Base-by-base conservation (phyloP, 2,888 invertebrate genomes). In the Brachypterus glaber region DNA sequence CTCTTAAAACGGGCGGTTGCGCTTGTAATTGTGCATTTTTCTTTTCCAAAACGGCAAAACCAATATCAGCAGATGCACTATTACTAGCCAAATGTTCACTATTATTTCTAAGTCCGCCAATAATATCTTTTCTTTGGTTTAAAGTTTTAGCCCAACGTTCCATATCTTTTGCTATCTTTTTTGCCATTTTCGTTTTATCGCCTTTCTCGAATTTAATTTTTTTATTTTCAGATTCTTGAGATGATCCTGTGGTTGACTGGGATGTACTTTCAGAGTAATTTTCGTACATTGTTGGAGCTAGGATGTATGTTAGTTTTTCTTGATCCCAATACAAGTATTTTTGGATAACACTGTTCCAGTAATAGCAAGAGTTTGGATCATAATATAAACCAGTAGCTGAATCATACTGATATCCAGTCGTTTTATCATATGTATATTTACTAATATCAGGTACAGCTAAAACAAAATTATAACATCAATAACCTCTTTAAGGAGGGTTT, bases 251-350 rank as follows among this genome's bases (percentile, higher is more conserved):
- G 33, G 5, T 9, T 27, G 21, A 16, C 16, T 18, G 25, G 26
- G 30, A n/a, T 41, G 27, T 17, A 27, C 38, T 16, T 17, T 38
- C 44, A 1, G 47, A 24, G 37, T 53, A 55, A 17, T 53, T 51
- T 33, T 62, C 58, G 33, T 58, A 58, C 24, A 47, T 47, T 4
- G 57, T 53, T 3, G 64, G 64, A 0, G 74, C 76, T 12, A 73
- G 67, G 14, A 73, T 63, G 50, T 82, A 82, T 0, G 79, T 79
- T 41, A 71, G 71, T 26, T 71, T 76, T 0, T 78, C 73, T 1
- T 79, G 76, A 67, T 96, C 93, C 93, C 95, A 99, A 60, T 95
- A 97, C 58, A 96, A 75, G 65, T 93, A 98, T 58, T 90, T 84
- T 49, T 83, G 85, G 0, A 82, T 83, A 50, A 85, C 82, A 52